Conservation (phyloP, 2,797 vertebrate genomes). For the Luscinia megarhynchos region DNA sequence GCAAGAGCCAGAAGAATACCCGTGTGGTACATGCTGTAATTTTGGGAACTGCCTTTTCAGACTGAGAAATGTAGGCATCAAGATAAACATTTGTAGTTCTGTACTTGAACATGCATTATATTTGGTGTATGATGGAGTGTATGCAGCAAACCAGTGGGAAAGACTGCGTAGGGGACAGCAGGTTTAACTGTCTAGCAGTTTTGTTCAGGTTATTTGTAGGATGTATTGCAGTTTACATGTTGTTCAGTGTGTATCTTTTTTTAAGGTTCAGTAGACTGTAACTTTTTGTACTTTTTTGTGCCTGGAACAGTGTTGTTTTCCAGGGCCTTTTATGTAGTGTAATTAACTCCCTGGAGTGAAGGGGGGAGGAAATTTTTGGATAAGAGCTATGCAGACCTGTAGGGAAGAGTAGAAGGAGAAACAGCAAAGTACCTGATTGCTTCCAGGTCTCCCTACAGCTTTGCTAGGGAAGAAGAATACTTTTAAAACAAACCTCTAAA, state of each 20-base stretch:
- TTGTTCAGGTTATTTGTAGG: background rate
- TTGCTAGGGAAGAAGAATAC: background rate
- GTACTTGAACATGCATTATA: rapidly evolving
- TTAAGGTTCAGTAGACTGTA: background rate
- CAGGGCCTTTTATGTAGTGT: background rate
- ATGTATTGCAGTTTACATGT: background rate
- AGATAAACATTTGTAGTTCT: background rate
- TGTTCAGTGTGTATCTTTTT: background rate
- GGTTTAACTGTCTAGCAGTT: background rate
- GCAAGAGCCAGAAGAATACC: background rate
- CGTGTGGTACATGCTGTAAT: rapidly evolving
- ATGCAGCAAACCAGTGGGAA: background rate
- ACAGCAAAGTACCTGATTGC: background rate
- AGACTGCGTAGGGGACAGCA: background rate
- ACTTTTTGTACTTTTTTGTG: background rate
- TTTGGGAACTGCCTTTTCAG: background rate
- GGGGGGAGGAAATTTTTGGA: background rate
- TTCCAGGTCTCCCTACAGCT: background rate
- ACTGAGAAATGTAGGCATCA: background rate
- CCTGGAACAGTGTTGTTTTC: background rate
- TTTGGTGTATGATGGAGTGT: rapidly evolving
- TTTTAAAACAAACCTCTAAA: background rate
- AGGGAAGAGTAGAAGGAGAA: background rate
- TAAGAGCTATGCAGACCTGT: background rate
- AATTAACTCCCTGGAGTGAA: background rate